Evolutionary conservation across 2,888 invertebrate genomes (phyloP).

Genomic region (Cosmorhoe ocellata): DNA sequence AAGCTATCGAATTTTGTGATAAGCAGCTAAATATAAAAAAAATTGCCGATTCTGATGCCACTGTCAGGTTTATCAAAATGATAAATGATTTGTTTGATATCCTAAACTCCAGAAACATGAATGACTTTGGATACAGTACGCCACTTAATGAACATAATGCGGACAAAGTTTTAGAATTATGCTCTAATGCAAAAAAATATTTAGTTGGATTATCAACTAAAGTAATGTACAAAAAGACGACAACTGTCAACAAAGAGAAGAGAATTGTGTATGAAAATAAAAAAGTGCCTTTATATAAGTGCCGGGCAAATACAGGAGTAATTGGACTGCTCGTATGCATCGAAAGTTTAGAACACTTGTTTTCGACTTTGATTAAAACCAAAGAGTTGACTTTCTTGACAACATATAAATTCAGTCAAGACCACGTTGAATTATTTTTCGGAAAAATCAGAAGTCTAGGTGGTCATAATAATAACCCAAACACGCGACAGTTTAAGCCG

Average conservation of each 20-base stretch:
- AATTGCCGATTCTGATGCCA: conserved; percentile 21
- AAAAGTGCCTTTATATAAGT: not conserved
- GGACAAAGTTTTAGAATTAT: not conserved
- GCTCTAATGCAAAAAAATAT: not conserved
- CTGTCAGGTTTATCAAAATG: conserved; percentile 21
- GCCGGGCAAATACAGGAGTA: not conserved
- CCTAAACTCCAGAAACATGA: not conserved
- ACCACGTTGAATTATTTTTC: conserved; percentile 23
- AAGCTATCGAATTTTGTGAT: conserved; percentile 24
- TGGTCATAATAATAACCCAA: conserved; percentile 23
- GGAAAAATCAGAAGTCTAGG: conserved; percentile 7
- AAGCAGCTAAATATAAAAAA: conserved; percentile 16
- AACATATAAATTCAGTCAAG: conserved; percentile 11
- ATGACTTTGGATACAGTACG: not conserved
- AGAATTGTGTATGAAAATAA: not conserved
- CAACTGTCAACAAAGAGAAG: not conserved
- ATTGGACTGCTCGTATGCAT: not conserved
- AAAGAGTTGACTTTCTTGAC: not conserved
- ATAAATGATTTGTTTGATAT: conserved; percentile 26
- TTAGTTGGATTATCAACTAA: not conserved
- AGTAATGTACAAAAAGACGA: not conserved
- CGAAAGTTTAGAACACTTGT: not conserved
- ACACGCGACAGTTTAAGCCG: conserved; percentile 19
- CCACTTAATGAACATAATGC: not conserved
- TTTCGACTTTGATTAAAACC: not conserved